Base-by-base conservation (phyloP, 2,797 vertebrate species). In the Hemibagrus guttatus region DNA sequence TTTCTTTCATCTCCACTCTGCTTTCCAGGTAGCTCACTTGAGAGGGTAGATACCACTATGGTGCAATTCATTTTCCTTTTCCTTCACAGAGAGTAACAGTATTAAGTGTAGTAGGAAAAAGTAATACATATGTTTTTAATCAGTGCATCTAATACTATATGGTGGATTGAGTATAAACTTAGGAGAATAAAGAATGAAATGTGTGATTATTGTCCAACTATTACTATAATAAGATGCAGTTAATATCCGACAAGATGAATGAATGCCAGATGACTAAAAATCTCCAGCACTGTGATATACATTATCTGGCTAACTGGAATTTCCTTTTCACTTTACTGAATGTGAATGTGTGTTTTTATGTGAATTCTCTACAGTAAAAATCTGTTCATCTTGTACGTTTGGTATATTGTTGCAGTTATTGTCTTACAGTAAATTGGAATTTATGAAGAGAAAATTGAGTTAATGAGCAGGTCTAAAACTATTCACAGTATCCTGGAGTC, bases 391-490 rank as follows among this genome's bases (percentile, higher is more conserved):
- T 19, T 23, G 2, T 26, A 64, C 9, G 52, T 21, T 64, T 5
- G 58, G 4, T 59, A 11, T 42, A 71, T 56, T 82, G 46, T 56
- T 66, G 26, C 59, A 85, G 46, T 76, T 68, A 54, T 31, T 75
- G 91, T 93, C 92, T 94, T 93, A 93, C 93, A 93, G 93, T 94
- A 92, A 94, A 94, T 93, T 89, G 84, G 89, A 93, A 92, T 92
- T 93, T 91, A 93, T 93, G 94, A 91, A 42, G 23, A 61, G 78
- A 61, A 59, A 79, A 58, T 58, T 58, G 19, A 6, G 35, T 80
- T 93, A 93, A 93, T 94, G 92, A 2, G 93, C 90, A 84, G 92
- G 93, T 93, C 93, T 94, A 94, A 94, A 94, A 94, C 89, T 88
- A 93, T 93, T 94, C 91, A 93, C 92, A 92, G 92, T 91, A 93